Percentiles rank a stretch among this genome's conserved stretches.
phyloP scores from a whole-genome alignment of 2,113 vertebrate species.

The Xiphophorus maculatus region DNA sequence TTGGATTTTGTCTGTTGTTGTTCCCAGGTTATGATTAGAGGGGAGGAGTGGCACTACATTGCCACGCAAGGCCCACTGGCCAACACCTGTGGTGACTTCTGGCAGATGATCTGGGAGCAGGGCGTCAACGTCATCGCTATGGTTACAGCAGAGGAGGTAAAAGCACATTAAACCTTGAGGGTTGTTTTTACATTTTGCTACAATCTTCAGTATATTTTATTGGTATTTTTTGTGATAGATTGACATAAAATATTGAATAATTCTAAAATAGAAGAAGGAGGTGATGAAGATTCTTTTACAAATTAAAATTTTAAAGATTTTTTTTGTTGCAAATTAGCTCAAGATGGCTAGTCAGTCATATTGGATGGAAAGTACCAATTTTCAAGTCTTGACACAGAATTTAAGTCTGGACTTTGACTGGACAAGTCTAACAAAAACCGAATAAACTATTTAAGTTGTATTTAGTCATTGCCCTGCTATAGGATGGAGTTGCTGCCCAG shows the following conservation, averaged over 20 bases:
- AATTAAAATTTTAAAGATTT: too few relatives aligned
- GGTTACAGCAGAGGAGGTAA: conserved; percentile 95
- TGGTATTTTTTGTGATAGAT: background rate
- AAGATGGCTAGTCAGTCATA: too few relatives aligned
- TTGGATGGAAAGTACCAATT: background rate
- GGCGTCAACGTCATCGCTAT: conserved; percentile 95
- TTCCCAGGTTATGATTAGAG: conserved; percentile 87
- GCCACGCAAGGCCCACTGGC: conserved; percentile 93
- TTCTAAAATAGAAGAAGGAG: background rate
- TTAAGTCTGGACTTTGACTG: background rate
- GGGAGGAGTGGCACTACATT: conserved; percentile 95
- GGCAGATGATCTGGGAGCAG: conserved; percentile 98
- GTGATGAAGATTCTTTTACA: too few relatives aligned
- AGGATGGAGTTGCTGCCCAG: background rate
- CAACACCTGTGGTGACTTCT: conserved; percentile 94
- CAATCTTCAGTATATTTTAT: background rate
- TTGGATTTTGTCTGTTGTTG: conserved; percentile 31
- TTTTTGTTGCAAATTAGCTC: too few relatives aligned
- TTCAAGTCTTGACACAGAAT: background rate
- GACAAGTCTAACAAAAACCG: background rate
- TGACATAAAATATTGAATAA: background rate
- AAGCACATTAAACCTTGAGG: background rate
- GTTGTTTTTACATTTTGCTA: background rate
- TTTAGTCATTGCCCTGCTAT: background rate
- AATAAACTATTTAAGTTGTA: background rate